Base-by-base conservation (phyloP, 35 echinoderm and acorn worm species). In the Heliocidaris tuberculata region DNA sequence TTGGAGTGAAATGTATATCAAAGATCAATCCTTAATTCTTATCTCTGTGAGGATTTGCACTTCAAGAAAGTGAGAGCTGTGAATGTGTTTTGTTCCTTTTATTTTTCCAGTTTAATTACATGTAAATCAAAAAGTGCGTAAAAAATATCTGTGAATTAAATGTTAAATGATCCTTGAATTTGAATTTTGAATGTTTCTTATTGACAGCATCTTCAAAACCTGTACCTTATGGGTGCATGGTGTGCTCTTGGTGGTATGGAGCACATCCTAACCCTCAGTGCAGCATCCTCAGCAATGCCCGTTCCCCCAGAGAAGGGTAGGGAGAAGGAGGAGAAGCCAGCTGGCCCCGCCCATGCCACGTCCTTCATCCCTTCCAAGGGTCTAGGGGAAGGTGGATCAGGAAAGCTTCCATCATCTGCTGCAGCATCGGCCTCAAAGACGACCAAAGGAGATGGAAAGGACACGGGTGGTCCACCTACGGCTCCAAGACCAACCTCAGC, bases 191-290 rank as follows among this genome's bases (percentile, higher is more conserved):
- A 1, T 3, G 3, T 42, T 42, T 11, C 31, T 94, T 88, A 9
- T 59, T 61, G 50, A 94, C 98, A 99, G 97, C 95, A 99, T 86
- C 93, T 97, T 60, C 98, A 99, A 94, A 99, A 99, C 42, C 90
- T 99, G 86, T 95, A 99, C 97, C 97, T 99, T 96, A 93, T 99
- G 90, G 98, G 98, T 31, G 96, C 98, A 27, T 99, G 98, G 98
- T 99, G 98, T 95, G 95, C 97, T 32, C 93, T 99, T 29, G 95
- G 94, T 85, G 98, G 97, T 31, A 89, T 99, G 35, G 96, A 99
- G 78, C 95, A 96, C 94, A 99, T 99, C 47, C 94, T 97, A 48
- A 96, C 96, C 60, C 95, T 99, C 16, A 89, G 29, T n/a, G 31
- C 87, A 7, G 31, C 87, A 96, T 96, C 86, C 59, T 94, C 52